Conservation (phyloP, 92 coral and sea anemone species). For the Bergia puertoricense region DNA sequence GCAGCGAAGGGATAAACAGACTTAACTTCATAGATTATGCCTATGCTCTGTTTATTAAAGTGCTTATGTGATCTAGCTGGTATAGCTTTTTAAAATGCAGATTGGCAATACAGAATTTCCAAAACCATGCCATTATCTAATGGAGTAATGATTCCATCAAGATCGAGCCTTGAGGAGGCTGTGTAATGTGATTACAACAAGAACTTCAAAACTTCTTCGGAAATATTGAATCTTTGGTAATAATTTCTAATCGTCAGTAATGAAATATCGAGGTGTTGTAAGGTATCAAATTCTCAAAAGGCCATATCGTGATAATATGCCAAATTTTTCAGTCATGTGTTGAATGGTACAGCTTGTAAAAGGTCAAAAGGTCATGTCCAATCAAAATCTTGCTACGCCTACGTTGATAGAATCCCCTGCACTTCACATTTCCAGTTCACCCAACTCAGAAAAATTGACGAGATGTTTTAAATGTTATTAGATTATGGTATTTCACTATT, state of each 20-base stretch:
- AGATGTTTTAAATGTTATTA: not conserved
- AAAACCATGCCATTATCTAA: no score
- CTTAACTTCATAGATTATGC: not conserved
- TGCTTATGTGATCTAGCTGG: not conserved
- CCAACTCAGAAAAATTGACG: not conserved
- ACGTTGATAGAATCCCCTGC: not conserved
- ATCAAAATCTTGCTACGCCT: not conserved
- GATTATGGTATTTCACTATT: no score
- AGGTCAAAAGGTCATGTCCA: conserved; percentile 35
- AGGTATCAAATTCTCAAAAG: not conserved
- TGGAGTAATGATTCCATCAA: no score
- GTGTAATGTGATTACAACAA: no score
- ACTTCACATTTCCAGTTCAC: not conserved
- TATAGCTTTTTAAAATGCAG: not conserved
- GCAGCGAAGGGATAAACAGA: not conserved
- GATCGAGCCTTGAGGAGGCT: no score
- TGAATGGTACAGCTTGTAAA: not conserved
- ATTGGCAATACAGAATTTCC: no score
- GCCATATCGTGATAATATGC: conserved; percentile 18
- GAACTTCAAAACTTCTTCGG: not conserved
- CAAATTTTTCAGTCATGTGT: not conserved
- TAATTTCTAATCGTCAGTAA: not conserved
- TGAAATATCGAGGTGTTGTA: not conserved
- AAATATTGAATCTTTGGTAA: not conserved
- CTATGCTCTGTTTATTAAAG: not conserved